phyloP scores from a whole-genome alignment of 1,140 invertebrate genomes.

The Papilio dardanus region DNA sequence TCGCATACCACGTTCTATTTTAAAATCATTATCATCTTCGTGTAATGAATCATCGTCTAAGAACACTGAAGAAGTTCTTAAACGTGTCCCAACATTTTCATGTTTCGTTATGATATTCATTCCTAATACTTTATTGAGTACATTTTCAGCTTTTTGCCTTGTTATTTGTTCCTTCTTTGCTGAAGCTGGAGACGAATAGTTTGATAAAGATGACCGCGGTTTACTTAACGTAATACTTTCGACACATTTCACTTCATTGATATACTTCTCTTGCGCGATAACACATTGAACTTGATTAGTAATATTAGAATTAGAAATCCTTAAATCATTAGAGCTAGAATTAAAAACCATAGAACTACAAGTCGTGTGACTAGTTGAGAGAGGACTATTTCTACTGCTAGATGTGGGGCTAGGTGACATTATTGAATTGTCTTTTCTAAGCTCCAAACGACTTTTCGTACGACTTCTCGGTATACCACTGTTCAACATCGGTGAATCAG shows the following conservation, averaged over 20 bases:
- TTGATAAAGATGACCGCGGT: conserved; percentile 59
- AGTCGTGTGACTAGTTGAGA: conserved; percentile 81
- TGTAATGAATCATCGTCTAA: conserved; percentile 76
- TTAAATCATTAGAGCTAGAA: conserved; percentile 78
- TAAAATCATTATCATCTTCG: conserved; percentile 74
- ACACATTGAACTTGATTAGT: conserved; percentile 80
- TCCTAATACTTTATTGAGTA: conserved; percentile 77
- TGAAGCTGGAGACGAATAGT: conserved; percentile 62
- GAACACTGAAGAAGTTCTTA: conserved; percentile 76
- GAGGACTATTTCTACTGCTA: conserved; percentile 79
- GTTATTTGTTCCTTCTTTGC: conserved; percentile 72
- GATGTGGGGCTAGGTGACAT: conserved; percentile 75
- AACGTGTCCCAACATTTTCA: conserved; percentile 72
- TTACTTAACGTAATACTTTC: conserved; percentile 79
- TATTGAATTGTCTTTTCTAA: conserved; percentile 73
- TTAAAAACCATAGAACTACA: conserved; percentile 82
- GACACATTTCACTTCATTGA: conserved; percentile 80
- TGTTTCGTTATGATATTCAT: conserved; percentile 78
- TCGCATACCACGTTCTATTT: conserved; percentile 72
- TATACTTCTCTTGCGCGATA: conserved; percentile 81
- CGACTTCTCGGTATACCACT: conserved; percentile 63
- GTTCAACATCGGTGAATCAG: conserved; percentile 68
- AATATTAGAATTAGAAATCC: conserved; percentile 78
- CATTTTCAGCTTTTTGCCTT: conserved; percentile 77
- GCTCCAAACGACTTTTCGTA: conserved; percentile 73